Evolutionary conservation across 1,140 invertebrate species (phyloP), one percentile per base, ranked within the genome.

Genomic region (Drosophila suzukii): DNA sequence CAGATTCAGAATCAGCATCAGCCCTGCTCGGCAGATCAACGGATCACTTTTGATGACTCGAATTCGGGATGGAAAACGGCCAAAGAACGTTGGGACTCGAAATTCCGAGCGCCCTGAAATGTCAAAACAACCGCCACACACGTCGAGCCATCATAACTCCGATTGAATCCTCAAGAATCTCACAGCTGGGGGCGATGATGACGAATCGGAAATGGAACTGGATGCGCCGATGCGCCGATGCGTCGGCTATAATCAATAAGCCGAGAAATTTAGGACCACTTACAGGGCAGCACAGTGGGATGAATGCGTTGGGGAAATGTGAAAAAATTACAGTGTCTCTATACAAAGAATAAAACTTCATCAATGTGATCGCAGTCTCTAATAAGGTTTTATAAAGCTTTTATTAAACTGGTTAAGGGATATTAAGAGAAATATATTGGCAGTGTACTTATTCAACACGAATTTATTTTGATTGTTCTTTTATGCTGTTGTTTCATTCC

Each of bases 141-240:
- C 74, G 43, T 47, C 62, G 74, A 41, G 47, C 51, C 71, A 75
- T 75, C 73, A 75, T 75, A 75, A 75, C 73, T 75, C 47, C 62
- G 63, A 77, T 77, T 77, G 75, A 77, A 77, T 57, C 51, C 74
- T 77, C 75, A 36, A 49, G 62, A 38, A 32, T 68, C 68, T 55
- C 73, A 44, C 73, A 66, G 71, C 34, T 46, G 73, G 73, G 24
- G 74, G 73, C 47, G 74, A 73, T 79, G 84, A 88, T 88, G 84
- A 88, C 80, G 84, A 89, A 83, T 88, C 83, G 83, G 83, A 88
- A 86, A 86, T 86, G 83, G 65, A 75, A 80, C 83, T 88, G 80
- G 59, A 70, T 47, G 63, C 58, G 49, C 72, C 83, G 59, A 70
- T 47, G 63, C 58, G 49, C 72, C 83, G 75, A 54, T 50, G 66